Evolutionary conservation across 1,140 invertebrate genomes (phyloP).

Genomic region (Probaryconus sp.): DNA sequence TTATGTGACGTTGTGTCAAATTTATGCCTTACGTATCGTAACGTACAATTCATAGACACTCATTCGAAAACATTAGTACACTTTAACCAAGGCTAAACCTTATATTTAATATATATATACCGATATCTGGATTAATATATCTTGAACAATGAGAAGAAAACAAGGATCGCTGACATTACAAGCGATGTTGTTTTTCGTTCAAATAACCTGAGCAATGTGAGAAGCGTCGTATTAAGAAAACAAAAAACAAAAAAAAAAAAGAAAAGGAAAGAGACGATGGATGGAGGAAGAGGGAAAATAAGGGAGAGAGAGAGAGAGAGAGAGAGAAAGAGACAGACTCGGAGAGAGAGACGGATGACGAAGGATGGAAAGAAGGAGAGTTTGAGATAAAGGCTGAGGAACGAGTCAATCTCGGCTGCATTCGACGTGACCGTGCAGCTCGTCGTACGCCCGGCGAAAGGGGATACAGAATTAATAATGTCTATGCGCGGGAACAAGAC

Average conservation of each 20-base stretch:
- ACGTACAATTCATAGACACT: too few relatives aligned
- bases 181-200: conserved; percentile 49
- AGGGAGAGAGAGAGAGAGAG: conserved; percentile 42
- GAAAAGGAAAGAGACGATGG: too few relatives aligned
- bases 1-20: too few relatives aligned
- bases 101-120: conserved; percentile 50
- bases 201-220: conserved; percentile 48
- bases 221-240: conserved; percentile 52
- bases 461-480: conserved; percentile 74
- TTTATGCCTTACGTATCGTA: too few relatives aligned
- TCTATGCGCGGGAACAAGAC: conserved; percentile 69
- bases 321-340: too few relatives aligned
- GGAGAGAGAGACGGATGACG: too few relatives aligned
- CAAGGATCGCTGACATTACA: conserved; percentile 46
- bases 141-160: conserved; percentile 54
- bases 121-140: conserved; percentile 48
- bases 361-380: conserved; percentile 42
- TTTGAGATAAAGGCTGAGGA: conserved; percentile 48
- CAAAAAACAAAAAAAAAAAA: conserved; percentile 31
- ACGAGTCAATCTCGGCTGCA: conserved; percentile 68
- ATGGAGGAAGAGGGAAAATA: too few relatives aligned
- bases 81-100: conserved; percentile 24
- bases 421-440: conserved; percentile 53
- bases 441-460: conserved; percentile 52
- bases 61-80: conserved; percentile 31